A percentile compares a stretch with the other conserved stretches of the same genome.
Evolutionary conservation across 1,140 invertebrate genomes (phyloP).

Genomic region (Lysiphlebus fabarum): DNA sequence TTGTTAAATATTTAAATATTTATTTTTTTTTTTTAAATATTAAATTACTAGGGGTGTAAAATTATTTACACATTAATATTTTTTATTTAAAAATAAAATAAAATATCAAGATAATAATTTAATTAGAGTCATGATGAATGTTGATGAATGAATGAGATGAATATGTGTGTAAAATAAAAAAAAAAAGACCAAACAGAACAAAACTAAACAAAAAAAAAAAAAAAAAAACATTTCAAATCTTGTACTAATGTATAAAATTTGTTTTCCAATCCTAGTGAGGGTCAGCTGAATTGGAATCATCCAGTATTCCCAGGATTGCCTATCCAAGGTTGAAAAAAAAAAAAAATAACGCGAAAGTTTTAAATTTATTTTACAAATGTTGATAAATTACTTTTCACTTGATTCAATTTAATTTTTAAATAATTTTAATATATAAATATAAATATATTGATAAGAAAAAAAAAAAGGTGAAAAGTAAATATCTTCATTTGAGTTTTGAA

Average conservation of each 20-base stretch:
- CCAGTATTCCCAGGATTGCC: slow-evolving; percentile 49
- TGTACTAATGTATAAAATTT: slow-evolving; percentile 52
- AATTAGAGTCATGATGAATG: background rate
- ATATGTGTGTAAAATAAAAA: slow-evolving; percentile 35
- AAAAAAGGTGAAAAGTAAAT: too few relatives aligned
- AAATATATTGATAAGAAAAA: too few relatives aligned
- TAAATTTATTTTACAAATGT: slow-evolving; percentile 24
- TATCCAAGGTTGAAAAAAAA: slow-evolving; percentile 47
- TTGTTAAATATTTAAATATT: background rate
- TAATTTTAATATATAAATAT: too few relatives aligned
- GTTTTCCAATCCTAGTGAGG: slow-evolving; percentile 54
- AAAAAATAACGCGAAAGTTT: slow-evolving; percentile 34
- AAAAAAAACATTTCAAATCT: slow-evolving; percentile 34
- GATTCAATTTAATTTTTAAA: too few relatives aligned
- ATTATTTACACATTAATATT: background rate
- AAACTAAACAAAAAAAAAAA: too few relatives aligned
- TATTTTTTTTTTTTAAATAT: too few relatives aligned
- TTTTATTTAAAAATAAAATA: too few relatives aligned
- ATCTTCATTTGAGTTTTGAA: too few relatives aligned
- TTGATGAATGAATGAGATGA: slow-evolving; percentile 23
- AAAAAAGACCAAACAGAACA: too few relatives aligned
- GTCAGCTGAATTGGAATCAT: slow-evolving; percentile 51
- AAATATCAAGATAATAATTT: slow-evolving; percentile 7
- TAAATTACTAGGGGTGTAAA: too few relatives aligned
- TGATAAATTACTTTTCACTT: slow-evolving; percentile 2